Base-by-base conservation (phyloP, 2,113 vertebrate species). In the Drymodes brunneopygia region DNA sequence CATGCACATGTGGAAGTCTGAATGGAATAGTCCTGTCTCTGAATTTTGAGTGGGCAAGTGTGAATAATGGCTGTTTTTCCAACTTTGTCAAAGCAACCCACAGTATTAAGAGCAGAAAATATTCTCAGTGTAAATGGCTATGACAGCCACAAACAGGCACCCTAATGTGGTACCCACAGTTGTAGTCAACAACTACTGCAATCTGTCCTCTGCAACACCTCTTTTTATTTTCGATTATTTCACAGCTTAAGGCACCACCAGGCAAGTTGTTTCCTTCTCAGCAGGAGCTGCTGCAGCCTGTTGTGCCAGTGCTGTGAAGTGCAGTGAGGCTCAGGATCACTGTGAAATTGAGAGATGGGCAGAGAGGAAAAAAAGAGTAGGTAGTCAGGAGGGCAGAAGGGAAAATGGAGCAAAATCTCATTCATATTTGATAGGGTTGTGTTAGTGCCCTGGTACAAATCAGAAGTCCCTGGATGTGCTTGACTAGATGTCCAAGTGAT, bases 131-230 rank as follows among this genome's bases (percentile, higher is more conserved):
- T 54, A 86, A 90, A 73, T 38, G 67, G 56, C 65, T 78, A 8
- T 91, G 69, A 81, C 67, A 94, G 86, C 33, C 92, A 69, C 85
- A 92, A 85, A 61, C 66, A 65, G 74, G 45, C 71, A 70, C 54
- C 91, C 47, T 86, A 51, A 74, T 81, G 64, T 88, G 91, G 86
- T 81, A 83, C 57, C 56, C 86, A 78, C 83, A 64, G 71, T 27
- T 92, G 72, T 78, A 82, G 61, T 77, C 92, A 94, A 81, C 90
- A 95, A 27, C 82, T 92, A 33, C 62, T 61, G 57, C 88, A 92
- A 38, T 93, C 92, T 75, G 79, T 86, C 57, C 85, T 85, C 74
- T 36, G 33, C 67, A 80, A 53, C 70, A 80, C 62, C 66, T 82
- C 84, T 61, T 50, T 94, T 72, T 83, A 83, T 86, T 94, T 92